Conservation (phyloP, 1,140 invertebrate genomes). For the Sitobion miscanthi region DNA sequence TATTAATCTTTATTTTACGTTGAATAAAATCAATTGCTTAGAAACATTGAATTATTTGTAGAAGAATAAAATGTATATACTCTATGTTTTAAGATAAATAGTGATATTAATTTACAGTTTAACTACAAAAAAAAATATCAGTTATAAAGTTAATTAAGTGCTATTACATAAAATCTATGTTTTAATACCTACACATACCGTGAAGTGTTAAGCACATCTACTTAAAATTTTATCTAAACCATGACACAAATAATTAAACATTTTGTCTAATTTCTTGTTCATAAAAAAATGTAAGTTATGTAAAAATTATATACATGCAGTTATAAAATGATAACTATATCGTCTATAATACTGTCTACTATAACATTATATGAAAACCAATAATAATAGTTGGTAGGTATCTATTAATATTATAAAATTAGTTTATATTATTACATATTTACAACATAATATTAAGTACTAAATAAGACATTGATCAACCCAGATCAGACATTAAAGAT, state of each 20-base stretch:
- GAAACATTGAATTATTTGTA: background rate
- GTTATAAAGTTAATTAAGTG: background rate
- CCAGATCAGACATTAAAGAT: background rate
- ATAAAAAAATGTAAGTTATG: background rate
- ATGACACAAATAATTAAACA: background rate
- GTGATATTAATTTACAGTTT: background rate
- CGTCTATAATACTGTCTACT: background rate
- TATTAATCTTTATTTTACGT: background rate
- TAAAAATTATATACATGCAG: background rate
- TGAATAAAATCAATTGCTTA: background rate
- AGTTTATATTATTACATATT: background rate
- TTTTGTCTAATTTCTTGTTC: background rate
- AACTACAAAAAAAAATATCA: background rate
- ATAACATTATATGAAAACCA: background rate
- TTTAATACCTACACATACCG: background rate
- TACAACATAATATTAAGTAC: background rate
- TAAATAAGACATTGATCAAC: background rate
- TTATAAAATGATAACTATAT: background rate
- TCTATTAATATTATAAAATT: background rate
- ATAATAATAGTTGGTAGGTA: background rate
- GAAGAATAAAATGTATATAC: background rate
- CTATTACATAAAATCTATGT: background rate
- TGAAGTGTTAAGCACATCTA: conserved; percentile 22
- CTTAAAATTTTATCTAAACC: background rate
- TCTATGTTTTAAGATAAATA: background rate